These are phyloP conservation scores for Mus spretus DNA, from an alignment of 2,797 vertebrate genomes.

Conservation along the genomic window DNA sequence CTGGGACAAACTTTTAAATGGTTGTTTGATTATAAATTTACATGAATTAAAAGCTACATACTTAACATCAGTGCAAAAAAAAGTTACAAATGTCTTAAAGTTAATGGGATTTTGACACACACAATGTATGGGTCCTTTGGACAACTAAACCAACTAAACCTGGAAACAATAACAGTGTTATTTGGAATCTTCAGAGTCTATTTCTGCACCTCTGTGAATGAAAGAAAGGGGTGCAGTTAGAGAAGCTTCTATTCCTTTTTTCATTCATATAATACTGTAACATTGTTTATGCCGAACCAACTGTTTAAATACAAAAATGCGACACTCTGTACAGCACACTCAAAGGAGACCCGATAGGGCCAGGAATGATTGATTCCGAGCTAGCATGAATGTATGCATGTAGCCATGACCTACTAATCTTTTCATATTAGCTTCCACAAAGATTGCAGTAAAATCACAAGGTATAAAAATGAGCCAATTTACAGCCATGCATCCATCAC, in stretches of 20 bases:
- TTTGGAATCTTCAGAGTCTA: background rate
- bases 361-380: slow-evolving; percentile 18
- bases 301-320: background rate
- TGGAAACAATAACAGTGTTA: background rate
- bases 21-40: background rate
- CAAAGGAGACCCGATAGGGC: background rate
- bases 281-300: background rate
- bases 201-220: background rate
- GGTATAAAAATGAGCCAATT: background rate
- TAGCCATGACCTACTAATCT: background rate
- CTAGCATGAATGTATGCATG: background rate
- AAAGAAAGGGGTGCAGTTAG: background rate
- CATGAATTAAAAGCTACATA: background rate
- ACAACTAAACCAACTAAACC: background rate
- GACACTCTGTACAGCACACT: background rate
- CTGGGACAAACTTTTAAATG: background rate
- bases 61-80: too few relatives aligned
- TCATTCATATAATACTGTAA: background rate
- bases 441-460: background rate
- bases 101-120: background rate
- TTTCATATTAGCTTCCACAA: background rate
- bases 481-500: background rate
- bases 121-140: background rate
- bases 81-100: background rate
- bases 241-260: background rate